Evolutionary conservation across 2,888 invertebrate species (phyloP), one percentile per base, ranked within the genome.

Genomic region (Pammene aurita): DNA sequence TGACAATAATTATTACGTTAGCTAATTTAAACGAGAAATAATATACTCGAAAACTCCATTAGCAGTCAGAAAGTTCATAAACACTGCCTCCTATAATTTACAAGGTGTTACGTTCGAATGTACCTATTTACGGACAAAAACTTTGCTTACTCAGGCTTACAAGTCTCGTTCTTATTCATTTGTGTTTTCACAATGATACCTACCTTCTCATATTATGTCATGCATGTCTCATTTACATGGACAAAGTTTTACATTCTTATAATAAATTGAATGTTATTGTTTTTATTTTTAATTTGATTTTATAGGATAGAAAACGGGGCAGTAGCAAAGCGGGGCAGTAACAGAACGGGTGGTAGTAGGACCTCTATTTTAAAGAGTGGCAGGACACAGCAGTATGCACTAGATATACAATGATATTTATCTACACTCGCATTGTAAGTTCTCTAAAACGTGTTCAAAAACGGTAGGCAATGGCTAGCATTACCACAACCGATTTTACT

Each of bases 61-160:
- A 62, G 50, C 38, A 50, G 50, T 62, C 62, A 62, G 50, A 52
- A 52, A 35, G 18, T 38, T 66, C 60, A 66, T 61, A 61, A 54
- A 58, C 35, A n/a, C n/a, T 14, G 60, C 18, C 52, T 60, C 46
- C 60, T 18, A 54, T 67, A 67, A 61, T 67, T 67, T 67, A 54
- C 52, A 44, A 11, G 61, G 46, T 48, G 61, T 67, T 61, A 55
- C 26, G 67, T 48, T 61, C 60, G 44, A 61, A 26, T n/a, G 35
- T 38, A 7, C 6, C 2, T n/a, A 10, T 16, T 0, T 48, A 52
- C 54, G 26, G 50, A 48, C 50, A 52, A 41, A 52, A 62, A 60
- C 61, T 61, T 58, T 41, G 67, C 67, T 67, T 67, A 61, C 67
- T 48, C 38, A 4, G 18, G 46, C 46, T 41, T 56, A 61, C 46